These are phyloP conservation scores for Ameiurus melas DNA, from an alignment of 2,113 vertebrate species.

Conservation along the genomic window DNA sequence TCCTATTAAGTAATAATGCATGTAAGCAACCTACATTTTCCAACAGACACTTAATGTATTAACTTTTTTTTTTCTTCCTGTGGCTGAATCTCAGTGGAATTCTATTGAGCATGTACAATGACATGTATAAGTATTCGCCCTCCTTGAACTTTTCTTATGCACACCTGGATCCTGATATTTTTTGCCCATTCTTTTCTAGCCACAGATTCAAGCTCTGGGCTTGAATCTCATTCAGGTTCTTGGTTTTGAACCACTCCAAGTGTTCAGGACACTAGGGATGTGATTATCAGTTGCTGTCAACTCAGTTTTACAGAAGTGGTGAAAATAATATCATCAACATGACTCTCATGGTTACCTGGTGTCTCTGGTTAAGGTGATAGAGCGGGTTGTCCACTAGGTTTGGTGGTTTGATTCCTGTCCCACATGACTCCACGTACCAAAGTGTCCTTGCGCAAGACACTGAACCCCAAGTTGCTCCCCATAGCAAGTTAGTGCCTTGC, in stretches of 20 bases:
- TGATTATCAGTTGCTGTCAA: neutral
- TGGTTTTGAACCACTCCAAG: neutral
- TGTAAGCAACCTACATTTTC: neutral
- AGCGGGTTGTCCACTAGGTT: too few relatives aligned
- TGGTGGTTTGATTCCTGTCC: too few relatives aligned
- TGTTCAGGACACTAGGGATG: neutral
- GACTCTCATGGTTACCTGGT: neutral
- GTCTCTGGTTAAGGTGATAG: too few relatives aligned
- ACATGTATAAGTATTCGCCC: neutral
- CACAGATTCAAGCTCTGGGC: neutral
- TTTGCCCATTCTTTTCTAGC: neutral
- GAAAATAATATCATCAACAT: constrained; percentile 8
- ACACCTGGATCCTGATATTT: neutral
- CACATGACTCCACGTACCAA: too few relatives aligned
- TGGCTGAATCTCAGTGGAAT: neutral
- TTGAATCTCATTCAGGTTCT: neutral
- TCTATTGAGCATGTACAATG: neutral
- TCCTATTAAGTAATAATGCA: neutral
- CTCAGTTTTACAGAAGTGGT: neutral
- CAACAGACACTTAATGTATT: neutral
- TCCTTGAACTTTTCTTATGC: neutral
- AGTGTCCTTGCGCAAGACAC: too few relatives aligned
- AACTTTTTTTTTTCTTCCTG: neutral
- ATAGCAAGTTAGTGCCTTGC: too few relatives aligned
- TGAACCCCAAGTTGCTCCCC: too few relatives aligned